Evolutionary conservation across 2,113 vertebrate species (phyloP), one percentile per base, ranked within the genome.

Genomic region (Perca flavescens): DNA sequence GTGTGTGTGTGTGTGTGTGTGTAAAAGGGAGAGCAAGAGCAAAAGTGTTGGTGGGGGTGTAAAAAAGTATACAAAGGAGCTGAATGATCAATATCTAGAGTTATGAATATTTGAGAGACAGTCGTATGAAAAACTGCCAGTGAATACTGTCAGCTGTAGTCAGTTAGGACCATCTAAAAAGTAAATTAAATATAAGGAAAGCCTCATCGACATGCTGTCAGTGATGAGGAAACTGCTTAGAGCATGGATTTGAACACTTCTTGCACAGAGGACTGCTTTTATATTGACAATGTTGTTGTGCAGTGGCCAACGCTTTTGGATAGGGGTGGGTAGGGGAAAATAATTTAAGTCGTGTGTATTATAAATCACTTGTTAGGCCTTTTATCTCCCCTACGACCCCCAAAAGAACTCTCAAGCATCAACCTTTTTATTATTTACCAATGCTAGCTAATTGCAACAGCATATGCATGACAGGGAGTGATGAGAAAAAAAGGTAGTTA

Each of bases 11-110:
- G 36, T 40, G 36, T 40, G 40, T 36, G 54, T 52, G 64, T 21
- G 21, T 21, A n/a, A 50, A 31, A n/a, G n/a, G 1, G 46, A 53
- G 34, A 43, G 28, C 2, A 43, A 53, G 14, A 19, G 47, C 28
- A 63, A 69, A 77, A 68, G 56, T 74, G 43, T 7, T 21, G 56
- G 10, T 49, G 21, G 16, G n/a, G 31, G 13, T 43, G 40, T 25
- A 25, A 25, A 25, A n/a, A 19, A 7, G 40, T 50, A 31, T 5
- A 52, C 52, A 62, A 31, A 73, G 40, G 49, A 66, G 43, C 62
- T 65, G 8, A 69, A 68, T 19, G 63, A 70, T 85, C 72, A 71
- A 71, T 87, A 89, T 62, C 25, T 68, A 16, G 7, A 49, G 40
- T 62, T 63, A 40, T 54, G 34, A 65, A 64, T 60, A 73, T 77